A percentile compares a stretch with the other conserved stretches of the same genome.
Evolutionary conservation across 2,113 vertebrate species (phyloP).

Genomic region (Tor tambroides): DNA sequence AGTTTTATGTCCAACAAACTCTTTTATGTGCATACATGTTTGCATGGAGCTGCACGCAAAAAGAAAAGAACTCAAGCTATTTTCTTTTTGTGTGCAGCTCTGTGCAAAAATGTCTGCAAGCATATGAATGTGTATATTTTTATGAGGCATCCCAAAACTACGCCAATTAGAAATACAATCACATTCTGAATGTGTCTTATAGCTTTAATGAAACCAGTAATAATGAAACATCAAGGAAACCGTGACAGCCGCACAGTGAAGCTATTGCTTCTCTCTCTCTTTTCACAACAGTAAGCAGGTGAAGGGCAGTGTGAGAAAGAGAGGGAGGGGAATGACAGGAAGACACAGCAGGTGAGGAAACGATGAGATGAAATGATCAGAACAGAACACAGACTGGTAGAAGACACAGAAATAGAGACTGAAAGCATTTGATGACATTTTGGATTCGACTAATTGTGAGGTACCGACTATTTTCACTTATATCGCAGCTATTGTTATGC

Average conservation of each 20-base stretch:
- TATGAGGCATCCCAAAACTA: neutral
- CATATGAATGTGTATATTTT: neutral
- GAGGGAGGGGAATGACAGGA: constrained; percentile 58
- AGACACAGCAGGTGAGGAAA: constrained; percentile 70
- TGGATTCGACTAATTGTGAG: constrained; percentile 8
- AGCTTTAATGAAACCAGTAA: constrained; percentile 1
- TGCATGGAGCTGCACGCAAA: too few species aligned
- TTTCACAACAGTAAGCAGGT: neutral
- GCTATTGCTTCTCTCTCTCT: neutral
- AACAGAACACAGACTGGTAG: constrained; percentile 19
- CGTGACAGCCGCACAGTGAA: neutral
- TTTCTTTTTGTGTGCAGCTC: too few species aligned
- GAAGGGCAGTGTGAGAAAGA: neutral
- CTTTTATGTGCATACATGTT: too few species aligned
- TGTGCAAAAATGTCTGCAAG: neutral
- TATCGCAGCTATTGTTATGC: neutral
- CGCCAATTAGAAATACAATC: neutral
- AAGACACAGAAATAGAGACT: constrained; percentile 28
- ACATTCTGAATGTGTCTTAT: neutral
- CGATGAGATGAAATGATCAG: constrained; percentile 60
- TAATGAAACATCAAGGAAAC: neutral
- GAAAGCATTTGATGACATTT: constrained; percentile 37
- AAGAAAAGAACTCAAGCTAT: neutral
- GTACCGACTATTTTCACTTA: constrained; percentile 10
- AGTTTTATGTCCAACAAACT: too few species aligned